Evolutionary conservation across 2,888 invertebrate genomes (phyloP).

Genomic region (Orthosia cruda): DNA sequence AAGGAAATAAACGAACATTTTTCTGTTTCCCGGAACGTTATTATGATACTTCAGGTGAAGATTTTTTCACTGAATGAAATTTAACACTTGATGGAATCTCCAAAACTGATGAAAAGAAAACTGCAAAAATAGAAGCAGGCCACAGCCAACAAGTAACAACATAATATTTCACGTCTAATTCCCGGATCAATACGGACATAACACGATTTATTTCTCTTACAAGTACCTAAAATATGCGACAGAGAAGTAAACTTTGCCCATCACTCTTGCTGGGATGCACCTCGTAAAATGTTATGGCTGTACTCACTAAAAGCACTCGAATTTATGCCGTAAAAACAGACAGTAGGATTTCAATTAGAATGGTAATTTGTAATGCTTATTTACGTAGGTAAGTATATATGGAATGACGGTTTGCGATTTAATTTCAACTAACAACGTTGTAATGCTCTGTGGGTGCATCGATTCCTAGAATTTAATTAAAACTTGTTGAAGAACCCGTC

Average conservation of each 20-base stretch:
- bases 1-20: neutral
- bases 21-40: neutral
- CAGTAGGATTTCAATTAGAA: conserved; percentile 18
- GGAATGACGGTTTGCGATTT: conserved; percentile 23
- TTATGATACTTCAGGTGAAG: neutral
- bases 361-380: conserved; percentile 11
- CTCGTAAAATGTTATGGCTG: conserved; percentile 61
- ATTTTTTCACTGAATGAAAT: neutral
- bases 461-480: conserved; percentile 49
- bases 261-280: conserved; percentile 58
- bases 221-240: conserved; percentile 51
- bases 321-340: conserved; percentile 27
- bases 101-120: neutral
- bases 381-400: conserved; percentile 15
- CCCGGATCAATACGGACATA: conserved; percentile 31
- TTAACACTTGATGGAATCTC: neutral
- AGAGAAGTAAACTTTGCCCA: conserved; percentile 49
- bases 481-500: conserved; percentile 26
- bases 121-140: neutral
- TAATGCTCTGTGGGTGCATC: conserved; percentile 25
- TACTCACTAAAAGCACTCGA: conserved; percentile 22
- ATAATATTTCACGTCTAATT: conserved; percentile 6
- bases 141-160: neutral
- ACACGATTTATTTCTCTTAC: conserved; percentile 51
- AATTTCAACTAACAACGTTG: conserved; percentile 31